Conservation (phyloP, 2,888 invertebrate genomes). For the Athalia rosae region DNA sequence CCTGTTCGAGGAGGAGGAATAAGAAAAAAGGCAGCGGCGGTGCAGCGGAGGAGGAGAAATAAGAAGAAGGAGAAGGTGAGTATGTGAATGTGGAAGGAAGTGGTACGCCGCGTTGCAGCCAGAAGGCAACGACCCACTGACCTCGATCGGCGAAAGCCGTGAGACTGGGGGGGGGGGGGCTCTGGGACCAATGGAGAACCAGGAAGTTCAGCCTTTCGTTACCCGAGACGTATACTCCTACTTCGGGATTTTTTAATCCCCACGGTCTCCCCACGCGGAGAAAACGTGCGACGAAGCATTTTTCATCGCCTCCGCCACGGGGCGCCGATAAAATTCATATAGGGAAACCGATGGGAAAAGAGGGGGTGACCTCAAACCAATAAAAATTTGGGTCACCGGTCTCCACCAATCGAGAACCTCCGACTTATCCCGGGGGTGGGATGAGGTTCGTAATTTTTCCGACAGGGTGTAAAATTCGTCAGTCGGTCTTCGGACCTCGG, state of each 20-base stretch:
- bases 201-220: constrained; percentile 4
- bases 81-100: constrained; percentile 7
- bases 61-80: constrained; percentile 21
- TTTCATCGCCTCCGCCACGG: constrained; percentile 46
- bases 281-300: constrained; percentile 58
- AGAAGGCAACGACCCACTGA: constrained; percentile 68
- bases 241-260: neutral
- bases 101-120: constrained; percentile 51
- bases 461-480: constrained; percentile 22
- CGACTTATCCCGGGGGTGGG: neutral
- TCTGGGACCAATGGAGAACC: constrained; percentile 54
- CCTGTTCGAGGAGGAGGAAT: constrained; percentile 23
- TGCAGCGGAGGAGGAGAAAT: constrained; percentile 11
- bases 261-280: constrained; percentile 1
- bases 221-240: constrained; percentile 12
- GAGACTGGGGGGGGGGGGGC: constrained; percentile 54
- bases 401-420: constrained; percentile 14
- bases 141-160: constrained; percentile 60
- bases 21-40: too few relatives aligned
- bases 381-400: constrained; percentile 24
- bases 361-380: neutral
- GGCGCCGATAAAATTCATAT: neutral
- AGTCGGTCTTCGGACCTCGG: constrained; percentile 2
- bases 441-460: constrained; percentile 6
- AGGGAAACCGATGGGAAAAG: neutral